phyloP scores from a whole-genome alignment of 2,113 vertebrate genomes.

The Ailurus styani region DNA sequence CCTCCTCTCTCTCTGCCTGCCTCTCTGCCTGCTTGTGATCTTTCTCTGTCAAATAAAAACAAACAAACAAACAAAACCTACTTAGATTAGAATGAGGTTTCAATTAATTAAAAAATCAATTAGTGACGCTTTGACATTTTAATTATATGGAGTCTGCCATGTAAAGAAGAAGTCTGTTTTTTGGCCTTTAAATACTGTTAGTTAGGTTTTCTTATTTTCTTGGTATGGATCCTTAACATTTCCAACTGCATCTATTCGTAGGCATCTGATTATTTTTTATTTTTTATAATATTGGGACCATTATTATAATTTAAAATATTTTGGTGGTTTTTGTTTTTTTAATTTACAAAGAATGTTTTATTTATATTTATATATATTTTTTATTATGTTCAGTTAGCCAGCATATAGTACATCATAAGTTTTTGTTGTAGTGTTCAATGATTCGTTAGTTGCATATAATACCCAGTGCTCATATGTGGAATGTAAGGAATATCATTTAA shows the following conservation, averaged over 20 bases:
- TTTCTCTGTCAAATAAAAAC: too few species aligned
- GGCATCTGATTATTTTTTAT: background rate
- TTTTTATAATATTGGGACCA: background rate
- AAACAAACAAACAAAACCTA: too few species aligned
- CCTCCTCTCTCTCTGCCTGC: too few species aligned
- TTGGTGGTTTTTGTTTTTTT: background rate
- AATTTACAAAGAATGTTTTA: too few species aligned
- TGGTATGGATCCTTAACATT: background rate
- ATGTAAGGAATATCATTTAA: background rate
- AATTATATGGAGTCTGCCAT: background rate
- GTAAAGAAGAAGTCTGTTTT: background rate
- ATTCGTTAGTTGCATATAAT: background rate
- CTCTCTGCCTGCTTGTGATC: too few species aligned
- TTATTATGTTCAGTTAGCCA: background rate
- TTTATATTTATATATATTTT: too few species aligned
- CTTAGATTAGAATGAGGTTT: background rate
- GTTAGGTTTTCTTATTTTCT: background rate
- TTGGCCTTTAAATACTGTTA: background rate
- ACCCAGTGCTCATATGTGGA: background rate
- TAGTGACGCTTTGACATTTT: background rate
- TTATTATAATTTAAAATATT: background rate
- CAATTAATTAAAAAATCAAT: constrained; percentile 10
- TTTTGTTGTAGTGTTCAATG: background rate
- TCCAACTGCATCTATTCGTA: background rate
- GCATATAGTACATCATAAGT: background rate